Conservation (phyloP, 2,888 invertebrate genomes). For the Dysmachus trigonus region DNA sequence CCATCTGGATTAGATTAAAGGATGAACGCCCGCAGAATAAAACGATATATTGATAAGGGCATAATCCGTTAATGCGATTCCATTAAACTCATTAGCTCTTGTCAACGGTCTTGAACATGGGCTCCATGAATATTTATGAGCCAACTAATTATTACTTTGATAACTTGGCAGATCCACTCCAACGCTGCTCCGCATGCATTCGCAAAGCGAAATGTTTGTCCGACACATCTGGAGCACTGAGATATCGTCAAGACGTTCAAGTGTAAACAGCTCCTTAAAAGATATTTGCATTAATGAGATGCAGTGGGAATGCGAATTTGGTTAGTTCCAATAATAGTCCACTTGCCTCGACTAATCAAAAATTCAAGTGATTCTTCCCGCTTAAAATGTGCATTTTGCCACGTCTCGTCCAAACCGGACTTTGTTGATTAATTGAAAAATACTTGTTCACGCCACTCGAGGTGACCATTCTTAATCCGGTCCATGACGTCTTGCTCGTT, state of each 20-base stretch:
- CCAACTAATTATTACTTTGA: neutral
- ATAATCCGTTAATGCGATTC: slow-evolving; percentile 10
- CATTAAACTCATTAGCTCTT: neutral
- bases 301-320: neutral
- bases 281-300: neutral
- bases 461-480: neutral
- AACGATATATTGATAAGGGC: neutral
- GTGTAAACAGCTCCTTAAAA: neutral
- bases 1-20: neutral
- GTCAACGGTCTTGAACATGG: neutral
- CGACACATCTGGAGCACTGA: neutral
- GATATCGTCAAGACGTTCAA: neutral
- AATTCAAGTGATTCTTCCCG: neutral
- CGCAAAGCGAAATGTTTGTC: neutral
- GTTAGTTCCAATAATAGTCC: neutral
- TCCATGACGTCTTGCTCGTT: neutral
- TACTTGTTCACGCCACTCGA: neutral
- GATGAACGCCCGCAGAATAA: neutral
- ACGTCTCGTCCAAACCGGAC: neutral
- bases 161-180: neutral
- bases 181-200: neutral
- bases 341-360: neutral
- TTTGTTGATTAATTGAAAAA: neutral
- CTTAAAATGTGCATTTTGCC: neutral
- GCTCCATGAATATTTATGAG: slow-evolving; percentile 8